Evolutionary conservation across 2,888 invertebrate genomes (phyloP).

Genomic region (Geophilus truncorum): DNA sequence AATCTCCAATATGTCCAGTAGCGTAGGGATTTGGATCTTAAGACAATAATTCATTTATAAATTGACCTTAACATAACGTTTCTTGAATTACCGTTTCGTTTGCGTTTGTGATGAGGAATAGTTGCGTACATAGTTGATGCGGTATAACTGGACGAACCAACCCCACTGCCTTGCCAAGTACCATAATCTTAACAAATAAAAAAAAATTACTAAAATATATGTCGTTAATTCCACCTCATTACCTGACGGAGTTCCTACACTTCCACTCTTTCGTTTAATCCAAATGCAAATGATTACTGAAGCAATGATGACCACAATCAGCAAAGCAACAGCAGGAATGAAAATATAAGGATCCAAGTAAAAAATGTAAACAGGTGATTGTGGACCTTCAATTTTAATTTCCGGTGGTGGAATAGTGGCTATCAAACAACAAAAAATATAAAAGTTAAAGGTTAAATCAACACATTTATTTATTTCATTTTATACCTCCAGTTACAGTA

Average conservation of each 20-base stretch:
- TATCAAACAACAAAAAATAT: background rate
- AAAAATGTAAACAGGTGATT: slow-evolving; percentile 5
- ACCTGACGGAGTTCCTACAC: background rate
- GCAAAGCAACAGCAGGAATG: background rate
- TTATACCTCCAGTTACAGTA: background rate
- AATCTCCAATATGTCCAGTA: background rate
- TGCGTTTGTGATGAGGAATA: background rate
- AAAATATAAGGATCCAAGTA: slow-evolving; percentile 20
- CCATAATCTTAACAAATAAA: background rate
- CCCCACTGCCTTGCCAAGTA: background rate
- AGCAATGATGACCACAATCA: slow-evolving; percentile 7
- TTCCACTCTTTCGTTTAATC: background rate
- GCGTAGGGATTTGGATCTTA: background rate
- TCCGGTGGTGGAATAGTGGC: background rate
- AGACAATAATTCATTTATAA: background rate
- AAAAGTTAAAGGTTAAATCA: background rate
- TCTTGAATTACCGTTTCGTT: background rate
- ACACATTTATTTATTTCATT: background rate
- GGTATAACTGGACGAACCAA: background rate
- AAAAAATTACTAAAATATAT: no score
- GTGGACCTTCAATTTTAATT: background rate
- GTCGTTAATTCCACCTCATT: no score
- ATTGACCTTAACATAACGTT: background rate
- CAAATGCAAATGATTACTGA: background rate
- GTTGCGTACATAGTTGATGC: background rate